Evolutionary conservation across 2,113 vertebrate species (phyloP).

Genomic region (Cottus gobio): DNA sequence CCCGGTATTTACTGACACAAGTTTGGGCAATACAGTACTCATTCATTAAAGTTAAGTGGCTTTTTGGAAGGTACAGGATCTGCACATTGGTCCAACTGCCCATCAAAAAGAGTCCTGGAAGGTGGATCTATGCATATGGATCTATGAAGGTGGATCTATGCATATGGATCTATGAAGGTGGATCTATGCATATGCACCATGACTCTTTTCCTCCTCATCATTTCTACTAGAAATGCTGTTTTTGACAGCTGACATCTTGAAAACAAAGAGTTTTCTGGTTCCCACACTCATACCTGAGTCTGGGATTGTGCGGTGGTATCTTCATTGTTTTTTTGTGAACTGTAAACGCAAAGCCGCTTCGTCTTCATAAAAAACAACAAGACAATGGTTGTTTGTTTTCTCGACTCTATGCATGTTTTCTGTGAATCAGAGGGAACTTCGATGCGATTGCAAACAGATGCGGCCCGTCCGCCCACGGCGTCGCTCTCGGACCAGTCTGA

Average conservation of each 20-base stretch:
- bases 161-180: neutral
- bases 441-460: constrained; percentile 41
- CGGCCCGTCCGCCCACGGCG: constrained; percentile 17
- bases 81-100: neutral
- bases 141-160: too few relatives aligned
- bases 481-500: constrained; percentile 28
- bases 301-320: constrained; percentile 1
- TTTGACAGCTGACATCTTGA: neutral
- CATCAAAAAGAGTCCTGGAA: neutral
- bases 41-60: neutral
- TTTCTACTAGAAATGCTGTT: neutral
- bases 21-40: too few relatives aligned
- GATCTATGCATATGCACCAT: neutral
- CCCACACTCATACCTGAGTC: neutral
- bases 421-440: constrained; percentile 26
- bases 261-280: too few relatives aligned
- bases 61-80: neutral
- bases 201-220: neutral
- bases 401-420: constrained; percentile 1
- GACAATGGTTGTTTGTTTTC: constrained; percentile 33
- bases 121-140: neutral
- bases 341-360: constrained; percentile 2
- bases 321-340: constrained; percentile 14
- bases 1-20: neutral
- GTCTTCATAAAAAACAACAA: neutral